These are phyloP conservation scores for Epistrophe eligans DNA, from an alignment of 2,888 invertebrate species.

Conservation along the genomic window DNA sequence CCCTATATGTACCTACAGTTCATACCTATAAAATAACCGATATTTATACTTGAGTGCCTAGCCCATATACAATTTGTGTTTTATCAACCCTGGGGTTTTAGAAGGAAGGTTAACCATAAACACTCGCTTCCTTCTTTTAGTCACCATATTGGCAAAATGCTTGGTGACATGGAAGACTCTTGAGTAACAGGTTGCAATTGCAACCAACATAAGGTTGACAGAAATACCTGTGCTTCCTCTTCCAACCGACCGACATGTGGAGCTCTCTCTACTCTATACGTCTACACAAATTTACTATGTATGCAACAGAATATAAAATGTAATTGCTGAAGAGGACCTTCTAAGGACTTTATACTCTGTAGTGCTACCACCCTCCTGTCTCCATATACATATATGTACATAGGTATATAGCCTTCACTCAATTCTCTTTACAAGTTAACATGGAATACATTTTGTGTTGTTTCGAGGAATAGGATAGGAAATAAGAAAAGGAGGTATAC, in stretches of 20 bases:
- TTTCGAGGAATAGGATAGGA: not conserved
- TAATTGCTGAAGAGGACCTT: slow-evolving; percentile 43
- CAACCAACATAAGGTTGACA: too few species aligned
- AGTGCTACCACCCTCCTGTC: not conserved
- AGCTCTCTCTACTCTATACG: not conserved
- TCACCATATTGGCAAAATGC: slow-evolving; percentile 25
- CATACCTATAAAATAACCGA: not conserved
- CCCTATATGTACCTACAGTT: not conserved
- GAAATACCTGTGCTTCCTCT: slow-evolving; percentile 1
- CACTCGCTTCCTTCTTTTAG: not conserved
- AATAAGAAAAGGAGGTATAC: not conserved
- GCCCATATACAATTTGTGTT: not conserved
- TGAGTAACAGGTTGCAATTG: slow-evolving; percentile 56
- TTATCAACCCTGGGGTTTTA: not conserved
- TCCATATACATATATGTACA: too few species aligned
- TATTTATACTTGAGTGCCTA: slow-evolving; percentile 4
- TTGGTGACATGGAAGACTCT: slow-evolving; percentile 38
- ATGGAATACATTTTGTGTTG: slow-evolving; percentile 26
- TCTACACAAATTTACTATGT: slow-evolving; percentile 14
- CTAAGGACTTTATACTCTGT: slow-evolving; percentile 16
- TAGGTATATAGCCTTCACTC: slow-evolving; percentile 4
- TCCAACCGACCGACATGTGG: not conserved
- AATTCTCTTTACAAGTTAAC: slow-evolving; percentile 4
- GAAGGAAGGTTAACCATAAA: slow-evolving; percentile 18
- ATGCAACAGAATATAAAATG: slow-evolving; percentile 55